phyloP scores from a whole-genome alignment of 2,113 vertebrate species.

The Rhegmatorhina hoffmannsi region DNA sequence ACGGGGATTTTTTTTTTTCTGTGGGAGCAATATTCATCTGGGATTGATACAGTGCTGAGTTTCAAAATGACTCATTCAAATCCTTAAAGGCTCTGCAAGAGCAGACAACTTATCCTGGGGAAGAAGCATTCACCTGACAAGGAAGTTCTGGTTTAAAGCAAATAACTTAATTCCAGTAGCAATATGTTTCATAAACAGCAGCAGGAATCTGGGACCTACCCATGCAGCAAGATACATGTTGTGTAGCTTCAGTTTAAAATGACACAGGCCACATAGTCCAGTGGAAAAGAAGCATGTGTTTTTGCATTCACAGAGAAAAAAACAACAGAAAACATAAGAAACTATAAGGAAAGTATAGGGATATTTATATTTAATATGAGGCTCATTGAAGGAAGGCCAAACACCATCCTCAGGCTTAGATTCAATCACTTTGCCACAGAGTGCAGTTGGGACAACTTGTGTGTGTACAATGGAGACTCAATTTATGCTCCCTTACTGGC shows the following conservation, averaged over 20 bases:
- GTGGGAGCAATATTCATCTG: background rate
- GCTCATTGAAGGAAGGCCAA: constrained; percentile 74
- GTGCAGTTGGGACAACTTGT: constrained; percentile 98
- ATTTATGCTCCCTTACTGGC: constrained; percentile 93
- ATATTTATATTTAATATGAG: background rate
- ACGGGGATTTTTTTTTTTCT: background rate
- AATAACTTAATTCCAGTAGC: background rate
- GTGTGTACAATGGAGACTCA: constrained; percentile 97
- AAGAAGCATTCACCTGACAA: background rate
- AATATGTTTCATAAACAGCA: background rate
- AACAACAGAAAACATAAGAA: background rate
- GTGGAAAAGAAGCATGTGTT: background rate
- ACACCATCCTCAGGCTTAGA: constrained; percentile 87
- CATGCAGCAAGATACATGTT: background rate
- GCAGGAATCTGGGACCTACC: background rate
- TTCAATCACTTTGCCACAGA: constrained; percentile 98
- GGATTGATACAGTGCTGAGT: constrained; percentile 38
- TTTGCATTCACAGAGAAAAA: background rate
- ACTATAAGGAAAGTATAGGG: background rate
- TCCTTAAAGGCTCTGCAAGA: constrained; percentile 31
- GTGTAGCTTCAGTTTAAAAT: background rate
- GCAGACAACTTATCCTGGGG: background rate
- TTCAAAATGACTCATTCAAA: constrained; percentile 33
- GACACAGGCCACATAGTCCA: background rate
- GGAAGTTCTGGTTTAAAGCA: background rate